Evolutionary conservation across 2,113 vertebrate species (phyloP).

Genomic region (Prunella fulvescens): DNA sequence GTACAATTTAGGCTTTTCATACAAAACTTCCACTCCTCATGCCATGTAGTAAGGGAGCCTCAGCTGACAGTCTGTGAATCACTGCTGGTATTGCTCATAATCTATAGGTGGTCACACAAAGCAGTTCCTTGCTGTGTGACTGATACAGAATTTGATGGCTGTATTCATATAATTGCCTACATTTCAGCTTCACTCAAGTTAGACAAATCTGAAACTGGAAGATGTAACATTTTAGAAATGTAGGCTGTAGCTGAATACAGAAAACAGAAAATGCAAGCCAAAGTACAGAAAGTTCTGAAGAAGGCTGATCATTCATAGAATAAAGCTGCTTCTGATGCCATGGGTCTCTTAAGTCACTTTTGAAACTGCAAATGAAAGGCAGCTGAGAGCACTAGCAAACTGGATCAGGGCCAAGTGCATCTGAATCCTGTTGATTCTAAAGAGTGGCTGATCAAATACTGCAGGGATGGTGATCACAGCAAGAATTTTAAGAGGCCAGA

Average conservation of each 20-base stretch:
- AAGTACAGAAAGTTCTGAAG: background rate
- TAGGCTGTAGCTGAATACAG: background rate
- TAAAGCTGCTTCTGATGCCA: background rate
- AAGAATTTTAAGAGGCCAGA: background rate
- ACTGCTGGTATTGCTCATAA: background rate
- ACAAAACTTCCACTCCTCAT: background rate
- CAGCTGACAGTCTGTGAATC: background rate
- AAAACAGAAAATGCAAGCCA: background rate
- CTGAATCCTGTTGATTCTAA: background rate
- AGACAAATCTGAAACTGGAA: background rate
- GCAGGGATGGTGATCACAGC: background rate
- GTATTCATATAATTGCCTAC: background rate
- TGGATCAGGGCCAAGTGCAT: background rate
- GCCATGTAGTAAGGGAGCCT: background rate
- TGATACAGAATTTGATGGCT: background rate
- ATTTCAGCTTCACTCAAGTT: background rate
- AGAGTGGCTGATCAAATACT: background rate
- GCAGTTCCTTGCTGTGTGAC: background rate
- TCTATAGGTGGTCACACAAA: background rate
- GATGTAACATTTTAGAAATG: background rate
- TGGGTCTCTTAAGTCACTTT: conserved; percentile 2
- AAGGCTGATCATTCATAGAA: background rate
- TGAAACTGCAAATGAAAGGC: conserved; percentile 1
- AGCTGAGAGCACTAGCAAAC: background rate
- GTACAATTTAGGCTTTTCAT: background rate